Base-by-base conservation (phyloP, 2,888 invertebrate species). In the Phaonia tiefii region DNA sequence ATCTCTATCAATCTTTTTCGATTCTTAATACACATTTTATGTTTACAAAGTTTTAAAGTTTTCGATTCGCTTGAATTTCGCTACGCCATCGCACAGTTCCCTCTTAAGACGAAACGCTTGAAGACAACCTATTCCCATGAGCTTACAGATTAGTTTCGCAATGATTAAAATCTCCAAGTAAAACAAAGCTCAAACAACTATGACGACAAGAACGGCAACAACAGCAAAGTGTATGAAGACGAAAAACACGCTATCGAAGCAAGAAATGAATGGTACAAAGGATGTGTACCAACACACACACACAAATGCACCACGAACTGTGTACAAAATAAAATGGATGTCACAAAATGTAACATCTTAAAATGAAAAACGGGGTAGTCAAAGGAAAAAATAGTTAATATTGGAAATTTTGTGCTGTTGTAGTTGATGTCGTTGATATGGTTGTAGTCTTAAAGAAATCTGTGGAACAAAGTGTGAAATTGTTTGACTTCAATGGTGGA, bases 41-140 rank as follows among this genome's bases (percentile, higher is more conserved):
- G n/a, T n/a, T n/a, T n/a, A n/a, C n/a, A n/a, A n/a, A n/a, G n/a
- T n/a, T n/a, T n/a, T n/a, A n/a, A n/a, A n/a, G n/a, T n/a, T n/a
- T n/a, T n/a, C n/a, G n/a, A n/a, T n/a, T n/a, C n/a, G n/a, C n/a
- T n/a, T n/a, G n/a, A n/a, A n/a, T n/a, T n/a, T n/a, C n/a, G n/a
- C n/a, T n/a, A n/a, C n/a, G n/a, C n/a, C n/a, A n/a, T n/a, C n/a
- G n/a, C n/a, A n/a, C n/a, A n/a, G n/a, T n/a, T n/a, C n/a, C n/a
- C n/a, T n/a, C n/a, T n/a, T n/a, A n/a, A n/a, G n/a, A 54, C 22
- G 25, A 80, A 80, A 42, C 20, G 65, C 80, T 80, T n/a, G 17
- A 76, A 73, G 70, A 69, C 70, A 76, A 70, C 73, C 69, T 73
- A 76, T 77, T 80, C 77, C 80, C 73, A 70, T 74, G 80, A 74